These are phyloP conservation scores for Acanthaster planci DNA, from an alignment of 35 echinoderm and acorn worm species.

Conservation along the genomic window DNA sequence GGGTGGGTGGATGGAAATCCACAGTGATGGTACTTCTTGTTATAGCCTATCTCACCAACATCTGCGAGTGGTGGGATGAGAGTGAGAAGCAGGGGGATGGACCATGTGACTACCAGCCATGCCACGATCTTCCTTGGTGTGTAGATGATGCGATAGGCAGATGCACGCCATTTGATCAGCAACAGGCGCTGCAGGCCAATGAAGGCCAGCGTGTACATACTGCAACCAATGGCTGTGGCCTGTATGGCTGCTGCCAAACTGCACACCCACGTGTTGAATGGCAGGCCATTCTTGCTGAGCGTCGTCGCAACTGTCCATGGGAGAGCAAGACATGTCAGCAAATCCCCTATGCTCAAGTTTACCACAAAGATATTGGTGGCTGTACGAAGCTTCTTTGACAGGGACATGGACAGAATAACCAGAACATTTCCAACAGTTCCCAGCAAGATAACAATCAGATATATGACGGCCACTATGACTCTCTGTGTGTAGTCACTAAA, in stretches of 20 bases:
- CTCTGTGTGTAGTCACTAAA: too few relatives aligned
- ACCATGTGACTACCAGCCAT: conserved; percentile 38
- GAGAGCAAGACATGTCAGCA: conserved; percentile 63
- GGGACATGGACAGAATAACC: conserved; percentile 48
- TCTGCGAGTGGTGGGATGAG: conserved; percentile 1
- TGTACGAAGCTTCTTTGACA: conserved; percentile 57
- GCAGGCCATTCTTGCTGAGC: conserved; percentile 51
- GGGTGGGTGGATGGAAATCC: conserved; percentile 32
- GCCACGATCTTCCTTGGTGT: conserved; percentile 28
- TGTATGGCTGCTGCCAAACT: conserved; percentile 43
- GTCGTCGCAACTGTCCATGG: conserved; percentile 61
- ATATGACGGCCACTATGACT: conserved; percentile 41
- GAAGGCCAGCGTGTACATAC: conserved; percentile 61
- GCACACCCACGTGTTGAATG: conserved; percentile 57
- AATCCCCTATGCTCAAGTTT: conserved; percentile 68
- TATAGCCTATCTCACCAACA: conserved; percentile 57
- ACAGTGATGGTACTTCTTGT: conserved; percentile 39
- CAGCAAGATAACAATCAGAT: conserved; percentile 45
- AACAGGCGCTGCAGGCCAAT: conserved; percentile 41
- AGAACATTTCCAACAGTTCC: conserved; percentile 56
- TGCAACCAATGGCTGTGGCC: conserved; percentile 56
- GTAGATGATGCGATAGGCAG: conserved; percentile 43
- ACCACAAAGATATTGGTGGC: conserved; percentile 64
- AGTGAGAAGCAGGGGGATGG: conserved; percentile 21
- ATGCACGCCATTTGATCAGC: conserved; percentile 37